Evolutionary conservation across 2,113 vertebrate species (phyloP).

Genomic region (Ictalurus punctatus): DNA sequence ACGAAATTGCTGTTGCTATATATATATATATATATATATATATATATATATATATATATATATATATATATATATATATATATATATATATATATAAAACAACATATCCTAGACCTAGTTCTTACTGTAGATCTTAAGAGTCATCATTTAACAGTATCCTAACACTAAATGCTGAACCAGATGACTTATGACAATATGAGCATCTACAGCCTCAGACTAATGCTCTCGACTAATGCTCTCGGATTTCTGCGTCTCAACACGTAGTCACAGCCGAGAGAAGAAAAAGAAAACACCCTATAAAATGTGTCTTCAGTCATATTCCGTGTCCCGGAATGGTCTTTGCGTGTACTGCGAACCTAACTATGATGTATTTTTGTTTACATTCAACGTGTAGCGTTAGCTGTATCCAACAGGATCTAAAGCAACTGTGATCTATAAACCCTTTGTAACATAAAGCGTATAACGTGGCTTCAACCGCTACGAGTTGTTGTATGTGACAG

Average conservation of each 20-base stretch:
- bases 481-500: not conserved
- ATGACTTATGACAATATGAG: not conserved
- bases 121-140: not conserved
- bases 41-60: too few relatives aligned
- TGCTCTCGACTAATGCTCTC: not conserved
- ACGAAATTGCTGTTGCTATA: not conserved
- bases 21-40: not conserved
- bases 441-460: not conserved
- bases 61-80: too few relatives aligned
- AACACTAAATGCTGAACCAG: not conserved
- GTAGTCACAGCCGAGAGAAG: not conserved
- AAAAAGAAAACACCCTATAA: not conserved
- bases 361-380: not conserved
- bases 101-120: not conserved
- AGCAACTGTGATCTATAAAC: not conserved
- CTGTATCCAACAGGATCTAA: not conserved
- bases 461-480: not conserved
- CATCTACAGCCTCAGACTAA: not conserved
- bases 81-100: too few relatives aligned
- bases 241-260: not conserved
- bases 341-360: not conserved
- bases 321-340: not conserved
- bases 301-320: not conserved
- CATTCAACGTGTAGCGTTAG: not conserved
- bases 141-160: not conserved